These are phyloP conservation scores for Eulithis prunata DNA, from an alignment of 2,888 invertebrate species.

Conservation along the genomic window DNA sequence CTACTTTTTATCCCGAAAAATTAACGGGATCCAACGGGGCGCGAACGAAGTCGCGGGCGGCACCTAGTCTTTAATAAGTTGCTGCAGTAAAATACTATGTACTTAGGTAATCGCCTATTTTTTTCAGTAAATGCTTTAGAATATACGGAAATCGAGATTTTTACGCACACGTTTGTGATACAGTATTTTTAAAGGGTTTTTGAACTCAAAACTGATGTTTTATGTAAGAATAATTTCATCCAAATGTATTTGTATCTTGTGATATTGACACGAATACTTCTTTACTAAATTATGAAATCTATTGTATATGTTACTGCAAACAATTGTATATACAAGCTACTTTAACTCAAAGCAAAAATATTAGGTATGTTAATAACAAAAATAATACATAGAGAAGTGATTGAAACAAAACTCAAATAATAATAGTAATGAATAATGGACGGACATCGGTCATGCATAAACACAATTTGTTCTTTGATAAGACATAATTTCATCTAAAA, in stretches of 20 bases:
- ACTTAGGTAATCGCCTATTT: neutral
- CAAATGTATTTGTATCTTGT: too few species aligned
- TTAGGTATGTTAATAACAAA: slow-evolving; percentile 7
- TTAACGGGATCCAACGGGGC: too few species aligned
- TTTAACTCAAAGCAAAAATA: slow-evolving; percentile 16
- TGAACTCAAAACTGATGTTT: too few species aligned
- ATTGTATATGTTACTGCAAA: slow-evolving; percentile 35
- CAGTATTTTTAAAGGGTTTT: too few species aligned
- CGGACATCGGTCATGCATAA: slow-evolving; percentile 10
- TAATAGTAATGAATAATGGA: slow-evolving; percentile 15
- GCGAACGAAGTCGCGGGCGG: too few species aligned
- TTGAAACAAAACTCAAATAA: slow-evolving; percentile 31
- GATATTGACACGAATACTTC: too few species aligned
- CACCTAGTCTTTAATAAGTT: slow-evolving; percentile 8
- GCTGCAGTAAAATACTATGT: slow-evolving; percentile 38
- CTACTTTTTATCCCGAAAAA: too few species aligned
- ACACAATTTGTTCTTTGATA: neutral
- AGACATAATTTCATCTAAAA: neutral
- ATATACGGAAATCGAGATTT: neutral
- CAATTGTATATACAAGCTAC: slow-evolving; percentile 14
- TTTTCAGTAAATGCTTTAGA: too few species aligned
- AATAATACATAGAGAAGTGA: slow-evolving; percentile 18
- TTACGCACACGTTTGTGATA: too few species aligned
- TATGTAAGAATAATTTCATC: too few species aligned
- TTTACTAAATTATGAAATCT: neutral